Conservation (phyloP, 2,888 invertebrate species). For the Bembecia ichneumoniformis region DNA sequence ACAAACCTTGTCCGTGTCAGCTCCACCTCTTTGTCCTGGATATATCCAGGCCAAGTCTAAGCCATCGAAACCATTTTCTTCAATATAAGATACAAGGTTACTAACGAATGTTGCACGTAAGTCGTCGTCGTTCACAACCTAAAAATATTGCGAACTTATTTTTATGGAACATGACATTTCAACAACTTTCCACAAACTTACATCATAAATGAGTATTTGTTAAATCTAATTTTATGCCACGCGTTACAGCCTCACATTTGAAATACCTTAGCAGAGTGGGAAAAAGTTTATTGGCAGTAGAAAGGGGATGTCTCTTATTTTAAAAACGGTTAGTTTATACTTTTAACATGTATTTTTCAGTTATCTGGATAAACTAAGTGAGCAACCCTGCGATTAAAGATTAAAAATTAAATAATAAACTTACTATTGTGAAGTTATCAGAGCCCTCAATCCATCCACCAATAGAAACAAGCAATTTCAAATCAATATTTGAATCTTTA, state of each 20-base stretch:
- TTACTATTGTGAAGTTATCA: conserved; percentile 48
- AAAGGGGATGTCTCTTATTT: no score
- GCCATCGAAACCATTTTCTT: conserved; percentile 65
- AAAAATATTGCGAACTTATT: not conserved
- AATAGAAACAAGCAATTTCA: conserved; percentile 45
- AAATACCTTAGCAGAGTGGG: no score
- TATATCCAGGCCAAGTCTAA: conserved; percentile 77
- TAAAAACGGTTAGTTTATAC: no score
- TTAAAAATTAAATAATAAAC: not conserved
- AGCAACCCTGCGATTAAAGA: not conserved
- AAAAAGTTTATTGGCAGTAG: no score
- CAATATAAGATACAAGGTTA: conserved; percentile 34
- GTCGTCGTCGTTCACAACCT: conserved; percentile 12
- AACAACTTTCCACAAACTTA: no score
- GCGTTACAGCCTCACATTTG: no score
- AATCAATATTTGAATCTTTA: conserved; percentile 38
- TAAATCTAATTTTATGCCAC: no score
- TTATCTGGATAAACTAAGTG: not conserved
- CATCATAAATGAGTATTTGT: no score
- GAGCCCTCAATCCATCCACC: conserved; percentile 69
- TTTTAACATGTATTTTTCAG: not conserved
- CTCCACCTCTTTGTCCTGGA: conserved; percentile 53
- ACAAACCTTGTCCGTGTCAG: conserved; percentile 24
- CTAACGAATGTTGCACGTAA: conserved; percentile 23
- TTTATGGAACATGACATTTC: no score